Conservation (phyloP, 1,140 invertebrate species). For the Aleiodes sp. region DNA sequence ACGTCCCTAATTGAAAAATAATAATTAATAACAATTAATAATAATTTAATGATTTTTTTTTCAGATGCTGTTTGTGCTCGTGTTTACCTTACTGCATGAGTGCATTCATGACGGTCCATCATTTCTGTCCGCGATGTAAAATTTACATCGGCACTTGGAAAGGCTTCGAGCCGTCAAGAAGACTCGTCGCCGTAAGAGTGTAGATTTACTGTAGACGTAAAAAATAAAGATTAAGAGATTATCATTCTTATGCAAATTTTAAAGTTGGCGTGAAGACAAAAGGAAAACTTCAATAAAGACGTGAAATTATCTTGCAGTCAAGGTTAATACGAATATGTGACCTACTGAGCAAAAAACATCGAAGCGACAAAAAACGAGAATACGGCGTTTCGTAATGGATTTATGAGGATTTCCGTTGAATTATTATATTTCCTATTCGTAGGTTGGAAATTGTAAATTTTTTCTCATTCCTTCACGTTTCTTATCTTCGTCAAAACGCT, state of each 20-base stretch:
- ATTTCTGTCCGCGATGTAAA: conserved; percentile 66
- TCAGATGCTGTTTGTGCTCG: conserved; percentile 65
- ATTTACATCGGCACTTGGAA: conserved; percentile 65
- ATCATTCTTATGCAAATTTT: neutral
- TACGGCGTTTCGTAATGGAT: too few relatives aligned
- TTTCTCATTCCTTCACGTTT: too few relatives aligned
- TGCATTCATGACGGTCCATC: conserved; percentile 63
- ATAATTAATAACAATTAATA: conserved; percentile 4
- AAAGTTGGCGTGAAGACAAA: neutral
- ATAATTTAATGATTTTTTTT: conserved; percentile 43
- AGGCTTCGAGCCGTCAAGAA: conserved; percentile 45
- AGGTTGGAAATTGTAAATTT: too few relatives aligned
- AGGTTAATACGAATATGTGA: too few relatives aligned
- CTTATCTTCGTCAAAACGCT: too few relatives aligned
- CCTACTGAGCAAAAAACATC: too few relatives aligned
- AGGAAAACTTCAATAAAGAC: too few relatives aligned
- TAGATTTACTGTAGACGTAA: neutral
- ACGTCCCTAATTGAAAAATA: too few relatives aligned
- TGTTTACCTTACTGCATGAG: conserved; percentile 67
- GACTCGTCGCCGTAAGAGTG: conserved; percentile 19
- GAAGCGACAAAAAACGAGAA: too few relatives aligned
- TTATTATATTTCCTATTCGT: too few relatives aligned
- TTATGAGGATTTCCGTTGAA: too few relatives aligned
- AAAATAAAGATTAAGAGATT: neutral
- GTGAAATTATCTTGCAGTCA: too few relatives aligned